Base-by-base conservation (phyloP, 2,113 vertebrate species). In the Xenopus borealis region DNA sequence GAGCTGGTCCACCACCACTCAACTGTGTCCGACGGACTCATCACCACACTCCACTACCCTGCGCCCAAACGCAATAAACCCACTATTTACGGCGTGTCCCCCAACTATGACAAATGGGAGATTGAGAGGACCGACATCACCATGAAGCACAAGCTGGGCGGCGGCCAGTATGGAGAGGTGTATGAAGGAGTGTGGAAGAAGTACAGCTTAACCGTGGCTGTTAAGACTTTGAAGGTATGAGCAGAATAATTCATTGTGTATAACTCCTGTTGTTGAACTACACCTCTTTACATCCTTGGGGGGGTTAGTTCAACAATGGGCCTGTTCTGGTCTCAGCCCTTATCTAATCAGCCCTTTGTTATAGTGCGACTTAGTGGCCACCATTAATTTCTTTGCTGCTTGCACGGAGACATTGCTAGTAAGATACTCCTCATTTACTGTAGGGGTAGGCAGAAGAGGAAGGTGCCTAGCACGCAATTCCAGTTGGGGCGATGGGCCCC, bases 121-220 rank as follows among this genome's bases (percentile, higher is more conserved):
- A 99, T 99, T 73, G 97, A 99, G 86, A 91, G 97, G 80, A 99
- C 97, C 0, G 97, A 99, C 89, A 99, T 99, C 82, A 99, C 97
- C 53, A 99, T 99, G 97, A 98, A 96, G 79, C 97, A 99, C 92
- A 99, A 98, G 82, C 89, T 99, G 59, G 97, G 97, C 0, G 97
- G 97, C 0, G 97, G 97, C 30, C 97, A 99, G 88, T 99, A 99
- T 1, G 97, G 97, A 30, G 97, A 99, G 82, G 97, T 99, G 62
- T 99, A 99, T 1, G 97, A 99, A 85, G 97, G 97, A 0, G 94
- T 98, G 65, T 99, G 97, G 97, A 99, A 98, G 88, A 98, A 96
- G 75, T 99, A 99, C 84, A 99, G 89, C 86, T 92, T 98, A 23
- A 98, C 97, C 0, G 97, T 99, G 88, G 97, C 97, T 0, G 97